Evolutionary conservation across 2,797 vertebrate species (phyloP).

Genomic region (Bradypodion ventrale): DNA sequence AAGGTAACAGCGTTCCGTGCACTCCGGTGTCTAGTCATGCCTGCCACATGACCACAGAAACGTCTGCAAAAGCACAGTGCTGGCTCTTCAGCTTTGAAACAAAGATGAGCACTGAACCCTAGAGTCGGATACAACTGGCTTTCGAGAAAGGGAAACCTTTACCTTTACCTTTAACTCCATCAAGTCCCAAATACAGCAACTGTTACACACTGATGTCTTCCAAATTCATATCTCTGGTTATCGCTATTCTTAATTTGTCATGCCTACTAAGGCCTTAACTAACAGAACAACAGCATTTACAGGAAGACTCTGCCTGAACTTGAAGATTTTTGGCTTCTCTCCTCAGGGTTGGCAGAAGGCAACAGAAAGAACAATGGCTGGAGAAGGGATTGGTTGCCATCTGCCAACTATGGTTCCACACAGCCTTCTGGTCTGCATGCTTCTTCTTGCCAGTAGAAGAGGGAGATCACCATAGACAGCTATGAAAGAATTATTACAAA

Average conservation of each 20-base stretch:
- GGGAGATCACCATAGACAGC: background rate
- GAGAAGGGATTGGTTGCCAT: background rate
- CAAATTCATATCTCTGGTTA: slow-evolving; percentile 19
- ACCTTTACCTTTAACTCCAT: too few relatives aligned
- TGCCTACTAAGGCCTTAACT: slow-evolving; percentile 29
- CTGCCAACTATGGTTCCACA: slow-evolving; percentile 4
- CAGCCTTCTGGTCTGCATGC: background rate
- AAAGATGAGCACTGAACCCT: too few relatives aligned
- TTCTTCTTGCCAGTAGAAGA: background rate
- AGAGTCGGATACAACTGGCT: too few relatives aligned
- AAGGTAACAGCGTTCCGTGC: too few relatives aligned
- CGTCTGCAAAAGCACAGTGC: too few relatives aligned
- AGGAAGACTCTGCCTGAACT: slow-evolving; percentile 20
- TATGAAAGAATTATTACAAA: slow-evolving; percentile 6
- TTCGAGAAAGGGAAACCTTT: too few relatives aligned
- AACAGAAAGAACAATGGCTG: slow-evolving; percentile 31
- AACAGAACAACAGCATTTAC: slow-evolving; percentile 25
- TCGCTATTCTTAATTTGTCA: slow-evolving; percentile 25
- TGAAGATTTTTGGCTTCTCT: background rate
- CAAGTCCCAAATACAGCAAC: slow-evolving; percentile 24
- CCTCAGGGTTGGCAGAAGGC: background rate
- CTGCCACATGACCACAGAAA: too few relatives aligned
- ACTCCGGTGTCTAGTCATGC: too few relatives aligned
- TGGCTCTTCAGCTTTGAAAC: too few relatives aligned
- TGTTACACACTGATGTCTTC: slow-evolving; percentile 7